phyloP scores from a whole-genome alignment of 2,888 invertebrate species.

The Orthosia cruda region DNA sequence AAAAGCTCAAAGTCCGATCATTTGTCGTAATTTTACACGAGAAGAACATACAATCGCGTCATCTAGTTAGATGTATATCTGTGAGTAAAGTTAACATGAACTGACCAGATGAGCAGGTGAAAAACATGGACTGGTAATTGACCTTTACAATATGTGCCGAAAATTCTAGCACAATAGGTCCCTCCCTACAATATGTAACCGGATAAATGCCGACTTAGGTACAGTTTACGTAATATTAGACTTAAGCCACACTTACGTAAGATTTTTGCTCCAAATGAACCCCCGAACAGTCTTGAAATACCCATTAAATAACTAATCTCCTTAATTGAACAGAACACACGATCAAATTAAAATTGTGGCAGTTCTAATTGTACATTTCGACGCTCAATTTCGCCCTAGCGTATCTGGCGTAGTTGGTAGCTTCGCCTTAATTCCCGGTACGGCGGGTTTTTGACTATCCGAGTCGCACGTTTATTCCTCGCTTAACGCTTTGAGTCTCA shows the following conservation, averaged over 20 bases:
- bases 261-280: constrained; percentile 1
- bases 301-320: constrained; percentile 17
- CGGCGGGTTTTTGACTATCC: constrained; percentile 48
- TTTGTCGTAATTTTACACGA: no score
- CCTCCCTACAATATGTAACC: neutral
- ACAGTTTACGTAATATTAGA: neutral
- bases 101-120: neutral
- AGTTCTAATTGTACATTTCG: constrained; percentile 58
- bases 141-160: neutral
- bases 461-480: constrained; percentile 44
- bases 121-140: neutral
- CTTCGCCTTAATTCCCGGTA: constrained; percentile 54
- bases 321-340: constrained; percentile 47
- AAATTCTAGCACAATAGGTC: neutral
- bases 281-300: constrained; percentile 4
- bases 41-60: no score
- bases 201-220: neutral
- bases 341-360: constrained; percentile 60
- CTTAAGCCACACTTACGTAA: neutral
- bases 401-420: constrained; percentile 41
- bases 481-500: constrained; percentile 51
- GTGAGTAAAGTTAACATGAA: neutral
- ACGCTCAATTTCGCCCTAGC: constrained; percentile 58
- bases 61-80: no score
- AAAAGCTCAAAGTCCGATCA: no score